Conservation (phyloP, 1,140 invertebrate genomes). For the Pseudachorutes palmiensis region DNA sequence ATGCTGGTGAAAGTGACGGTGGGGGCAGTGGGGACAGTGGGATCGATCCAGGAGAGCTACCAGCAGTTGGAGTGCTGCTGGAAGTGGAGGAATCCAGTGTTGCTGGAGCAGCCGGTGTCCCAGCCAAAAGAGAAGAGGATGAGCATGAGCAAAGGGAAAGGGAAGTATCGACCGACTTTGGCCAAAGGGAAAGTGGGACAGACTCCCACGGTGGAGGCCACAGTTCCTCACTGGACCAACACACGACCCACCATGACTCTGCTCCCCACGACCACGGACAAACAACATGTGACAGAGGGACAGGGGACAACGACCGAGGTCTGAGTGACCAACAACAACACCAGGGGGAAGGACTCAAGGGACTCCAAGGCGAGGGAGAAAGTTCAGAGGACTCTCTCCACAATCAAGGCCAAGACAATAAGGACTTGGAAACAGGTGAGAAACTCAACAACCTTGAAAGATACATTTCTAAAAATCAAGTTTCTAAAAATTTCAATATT, state of each 20-base stretch:
- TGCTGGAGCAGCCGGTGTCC: neutral
- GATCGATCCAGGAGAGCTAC: conserved; percentile 16
- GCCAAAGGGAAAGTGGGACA: neutral
- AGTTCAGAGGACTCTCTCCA: neutral
- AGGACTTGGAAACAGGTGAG: no score
- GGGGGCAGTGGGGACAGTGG: conserved; percentile 12
- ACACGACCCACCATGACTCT: neutral
- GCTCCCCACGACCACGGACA: neutral
- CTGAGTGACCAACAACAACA: neutral
- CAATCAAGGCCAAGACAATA: neutral
- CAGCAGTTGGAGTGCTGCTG: neutral
- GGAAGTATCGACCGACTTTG: conserved; percentile 32
- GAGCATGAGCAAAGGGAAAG: conserved; percentile 34
- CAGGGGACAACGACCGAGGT: neutral
- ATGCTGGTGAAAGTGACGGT: conserved; percentile 16
- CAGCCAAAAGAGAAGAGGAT: neutral
- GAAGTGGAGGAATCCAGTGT: no score
- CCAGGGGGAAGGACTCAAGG: neutral
- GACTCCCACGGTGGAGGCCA: no score
- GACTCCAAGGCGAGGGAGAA: neutral
- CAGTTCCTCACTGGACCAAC: neutral
- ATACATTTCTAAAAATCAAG: no score
- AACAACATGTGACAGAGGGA: neutral
- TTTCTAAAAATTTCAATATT: no score
- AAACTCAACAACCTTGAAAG: no score